Percentiles rank a stretch among this genome's conserved stretches.
Evolutionary conservation across 2,888 invertebrate genomes (phyloP).

Genomic region (Branchipolynoe longqiensis): DNA sequence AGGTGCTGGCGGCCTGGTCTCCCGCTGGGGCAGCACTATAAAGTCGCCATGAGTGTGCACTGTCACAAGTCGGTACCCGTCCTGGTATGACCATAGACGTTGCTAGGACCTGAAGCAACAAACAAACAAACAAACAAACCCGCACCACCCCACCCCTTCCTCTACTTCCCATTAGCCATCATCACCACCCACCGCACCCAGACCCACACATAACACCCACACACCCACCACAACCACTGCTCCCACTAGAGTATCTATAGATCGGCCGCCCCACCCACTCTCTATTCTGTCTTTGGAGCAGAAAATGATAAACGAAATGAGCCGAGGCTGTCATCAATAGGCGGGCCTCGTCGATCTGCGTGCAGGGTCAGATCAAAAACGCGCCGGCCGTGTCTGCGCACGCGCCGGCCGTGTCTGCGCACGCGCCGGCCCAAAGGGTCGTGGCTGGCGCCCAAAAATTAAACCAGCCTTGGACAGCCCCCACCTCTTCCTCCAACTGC

Average conservation of each 20-base stretch:
- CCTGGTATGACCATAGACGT: too few species aligned
- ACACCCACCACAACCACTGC: too few species aligned
- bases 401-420: neutral
- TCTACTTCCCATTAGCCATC: neutral
- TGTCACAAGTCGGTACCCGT: too few species aligned
- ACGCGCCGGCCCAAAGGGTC: neutral
- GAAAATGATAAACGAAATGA: slow-evolving; percentile 47
- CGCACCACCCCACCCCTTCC: too few species aligned
- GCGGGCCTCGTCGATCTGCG: slow-evolving; percentile 8
- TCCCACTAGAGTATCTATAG: neutral
- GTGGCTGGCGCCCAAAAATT: slow-evolving; percentile 6
- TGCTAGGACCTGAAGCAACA: too few species aligned
- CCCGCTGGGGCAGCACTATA: neutral
- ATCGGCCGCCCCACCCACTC: neutral
- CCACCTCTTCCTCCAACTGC: neutral
- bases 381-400: neutral
- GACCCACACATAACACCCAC: too few species aligned
- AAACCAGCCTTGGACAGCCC: neutral
- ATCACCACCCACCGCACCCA: neutral
- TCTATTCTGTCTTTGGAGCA: slow-evolving; percentile 25
- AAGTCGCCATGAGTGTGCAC: neutral
- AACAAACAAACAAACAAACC: too few species aligned
- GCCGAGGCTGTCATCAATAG: slow-evolving; percentile 39
- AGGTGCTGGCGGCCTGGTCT: too few species aligned
- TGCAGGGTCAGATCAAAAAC: slow-evolving; percentile 26